Conservation (phyloP, 2,888 invertebrate genomes). For the Hedya salicella region DNA sequence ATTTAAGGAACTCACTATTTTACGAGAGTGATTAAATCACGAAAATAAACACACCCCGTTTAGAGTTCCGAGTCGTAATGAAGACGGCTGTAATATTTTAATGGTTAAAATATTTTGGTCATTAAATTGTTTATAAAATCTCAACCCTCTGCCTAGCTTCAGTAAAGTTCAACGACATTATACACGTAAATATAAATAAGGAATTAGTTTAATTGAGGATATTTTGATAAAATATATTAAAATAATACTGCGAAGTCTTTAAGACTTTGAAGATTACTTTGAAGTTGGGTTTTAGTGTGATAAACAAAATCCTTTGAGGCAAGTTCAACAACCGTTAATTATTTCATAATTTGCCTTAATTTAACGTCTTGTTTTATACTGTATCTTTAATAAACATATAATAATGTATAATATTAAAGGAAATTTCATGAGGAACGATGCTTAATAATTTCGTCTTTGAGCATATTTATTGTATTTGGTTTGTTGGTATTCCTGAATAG, state of each 20-base stretch:
- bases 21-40: conserved; percentile 23
- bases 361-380: no score
- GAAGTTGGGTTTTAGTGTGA: background rate
- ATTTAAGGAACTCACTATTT: conserved; percentile 22
- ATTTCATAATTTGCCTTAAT: background rate
- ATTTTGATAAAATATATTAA: conserved; percentile 2
- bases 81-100: conserved; percentile 33
- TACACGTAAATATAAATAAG: background rate
- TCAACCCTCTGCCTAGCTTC: conserved; percentile 6
- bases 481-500: no score
- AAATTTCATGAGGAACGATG: no score
- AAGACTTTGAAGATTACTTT: conserved; percentile 6
- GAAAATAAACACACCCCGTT: conserved; percentile 39
- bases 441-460: no score
- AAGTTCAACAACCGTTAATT: background rate
- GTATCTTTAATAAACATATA: no score
- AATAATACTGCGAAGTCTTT: background rate
- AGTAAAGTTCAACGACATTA: conserved; percentile 29
- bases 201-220: conserved; percentile 8
- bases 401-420: no score
- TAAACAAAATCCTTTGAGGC: background rate
- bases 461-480: no score
- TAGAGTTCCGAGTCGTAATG: conserved; percentile 25
- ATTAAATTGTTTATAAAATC: conserved; percentile 33
- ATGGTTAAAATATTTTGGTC: conserved; percentile 35